phyloP scores from a whole-genome alignment of 92 coral and sea anemone genomes.

The Parazoanthus darwini region DNA sequence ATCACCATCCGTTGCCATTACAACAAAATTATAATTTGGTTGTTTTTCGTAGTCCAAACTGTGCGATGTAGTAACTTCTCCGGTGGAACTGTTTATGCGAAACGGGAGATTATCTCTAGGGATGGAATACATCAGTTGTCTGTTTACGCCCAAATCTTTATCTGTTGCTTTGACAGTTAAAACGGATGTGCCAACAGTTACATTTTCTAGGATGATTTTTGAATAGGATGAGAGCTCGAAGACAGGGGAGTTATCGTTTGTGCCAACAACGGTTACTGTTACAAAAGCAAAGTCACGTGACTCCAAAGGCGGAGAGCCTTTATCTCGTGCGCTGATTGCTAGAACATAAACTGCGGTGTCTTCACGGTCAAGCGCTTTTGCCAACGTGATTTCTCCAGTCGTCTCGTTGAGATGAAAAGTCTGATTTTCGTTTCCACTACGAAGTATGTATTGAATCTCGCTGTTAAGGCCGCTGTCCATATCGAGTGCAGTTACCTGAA shows the following conservation, averaged over 20 bases:
- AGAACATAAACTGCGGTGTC: neutral
- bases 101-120: neutral
- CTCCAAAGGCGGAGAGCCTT: slow-evolving; percentile 37
- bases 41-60: slow-evolving; percentile 1
- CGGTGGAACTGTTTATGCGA: slow-evolving; percentile 11
- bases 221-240: slow-evolving; percentile 23
- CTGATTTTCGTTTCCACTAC: slow-evolving; percentile 31
- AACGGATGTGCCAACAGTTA: neutral
- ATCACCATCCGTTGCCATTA: neutral
- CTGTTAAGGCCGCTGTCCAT: slow-evolving; percentile 28
- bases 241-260: slow-evolving; percentile 45
- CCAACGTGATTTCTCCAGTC: slow-evolving; percentile 24
- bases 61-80: neutral
- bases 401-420: slow-evolving; percentile 11
- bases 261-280: slow-evolving; percentile 28
- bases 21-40: neutral
- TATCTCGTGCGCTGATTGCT: slow-evolving; percentile 45
- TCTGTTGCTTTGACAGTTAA: slow-evolving; percentile 58
- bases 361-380: slow-evolving; percentile 42
- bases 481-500: slow-evolving; percentile 34
- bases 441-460: slow-evolving; percentile 4
- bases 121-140: slow-evolving; percentile 45
- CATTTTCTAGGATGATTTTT: neutral
- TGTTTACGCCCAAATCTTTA: slow-evolving; percentile 61
- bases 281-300: slow-evolving; percentile 46